A percentile compares a stretch with the other conserved stretches of the same genome.
phyloP scores from a whole-genome alignment of 1,140 invertebrate species.

The Octopus bimaculoides region DNA sequence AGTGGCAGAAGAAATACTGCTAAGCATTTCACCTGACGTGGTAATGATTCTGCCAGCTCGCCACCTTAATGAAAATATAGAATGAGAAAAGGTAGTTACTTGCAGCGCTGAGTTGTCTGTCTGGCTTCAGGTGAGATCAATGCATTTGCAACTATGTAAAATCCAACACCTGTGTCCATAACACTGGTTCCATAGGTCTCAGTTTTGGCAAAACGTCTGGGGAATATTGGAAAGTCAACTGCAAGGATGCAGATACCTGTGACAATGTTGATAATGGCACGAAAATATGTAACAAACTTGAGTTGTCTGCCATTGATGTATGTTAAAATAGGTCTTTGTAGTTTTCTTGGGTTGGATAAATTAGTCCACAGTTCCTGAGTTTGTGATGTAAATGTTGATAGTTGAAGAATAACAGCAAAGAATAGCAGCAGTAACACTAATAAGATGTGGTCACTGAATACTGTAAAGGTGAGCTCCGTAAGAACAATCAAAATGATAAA shows the following conservation, averaged over 20 bases:
- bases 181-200: conserved; percentile 81
- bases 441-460: not conserved
- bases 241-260: conserved; percentile 84
- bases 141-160: conserved; percentile 84
- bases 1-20: too few species aligned
- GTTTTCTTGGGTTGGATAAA: not conserved
- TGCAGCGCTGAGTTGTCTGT: conserved; percentile 29
- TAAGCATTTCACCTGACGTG: too few species aligned
- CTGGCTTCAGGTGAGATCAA: conserved; percentile 68
- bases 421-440: not conserved
- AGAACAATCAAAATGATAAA: not conserved
- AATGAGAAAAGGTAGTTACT: conserved; percentile 19
- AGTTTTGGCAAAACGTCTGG: conserved; percentile 79
- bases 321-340: not conserved
- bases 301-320: conserved; percentile 5
- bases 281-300: conserved; percentile 58
- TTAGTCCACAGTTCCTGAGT: not conserved
- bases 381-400: not conserved
- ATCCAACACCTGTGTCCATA: conserved; percentile 93
- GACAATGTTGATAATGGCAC: conserved; percentile 65
- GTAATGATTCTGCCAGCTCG: too few species aligned
- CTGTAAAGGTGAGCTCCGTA: not conserved
- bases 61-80: too few species aligned
- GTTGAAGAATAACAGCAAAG: not conserved
- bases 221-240: conserved; percentile 88